Conservation (phyloP, 2,113 vertebrate genomes). For the Andinoacara biseriatus region DNA sequence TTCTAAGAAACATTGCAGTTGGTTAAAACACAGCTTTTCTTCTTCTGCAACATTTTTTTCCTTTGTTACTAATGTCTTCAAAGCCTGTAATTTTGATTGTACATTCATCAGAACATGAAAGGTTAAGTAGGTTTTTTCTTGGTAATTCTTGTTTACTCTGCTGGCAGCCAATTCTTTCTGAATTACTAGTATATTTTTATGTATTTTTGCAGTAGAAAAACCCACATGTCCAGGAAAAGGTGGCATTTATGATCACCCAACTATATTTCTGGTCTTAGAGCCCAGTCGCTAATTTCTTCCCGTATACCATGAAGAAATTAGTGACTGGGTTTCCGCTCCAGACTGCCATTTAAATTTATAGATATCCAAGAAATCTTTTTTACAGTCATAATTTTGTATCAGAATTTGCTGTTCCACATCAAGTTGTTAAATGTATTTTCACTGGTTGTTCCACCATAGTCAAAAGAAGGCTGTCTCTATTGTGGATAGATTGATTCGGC, state of each 20-base stretch:
- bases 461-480: neutral
- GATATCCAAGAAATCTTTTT: neutral
- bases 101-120: neutral
- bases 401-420: neutral
- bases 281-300: neutral
- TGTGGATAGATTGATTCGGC: neutral
- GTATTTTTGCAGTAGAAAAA: neutral
- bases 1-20: neutral
- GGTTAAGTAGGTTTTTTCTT: neutral
- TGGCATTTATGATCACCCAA: neutral
- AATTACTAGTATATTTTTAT: neutral
- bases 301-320: neutral
- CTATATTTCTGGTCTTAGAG: neutral
- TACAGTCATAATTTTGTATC: neutral
- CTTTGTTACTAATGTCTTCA: neutral
- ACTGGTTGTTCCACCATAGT: too few relatives aligned
- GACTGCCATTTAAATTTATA: neutral
- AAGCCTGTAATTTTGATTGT: slow-evolving; percentile 6
- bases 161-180: neutral
- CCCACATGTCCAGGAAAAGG: neutral
- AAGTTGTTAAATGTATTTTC: neutral
- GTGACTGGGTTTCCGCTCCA: neutral
- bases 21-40: neutral
- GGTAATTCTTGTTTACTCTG: neutral
- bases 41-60: neutral